Percentiles rank a stretch among this genome's conserved stretches.
Conservation (phyloP, 2,797 vertebrate genomes). For the Alcedo quadribrachys region DNA sequence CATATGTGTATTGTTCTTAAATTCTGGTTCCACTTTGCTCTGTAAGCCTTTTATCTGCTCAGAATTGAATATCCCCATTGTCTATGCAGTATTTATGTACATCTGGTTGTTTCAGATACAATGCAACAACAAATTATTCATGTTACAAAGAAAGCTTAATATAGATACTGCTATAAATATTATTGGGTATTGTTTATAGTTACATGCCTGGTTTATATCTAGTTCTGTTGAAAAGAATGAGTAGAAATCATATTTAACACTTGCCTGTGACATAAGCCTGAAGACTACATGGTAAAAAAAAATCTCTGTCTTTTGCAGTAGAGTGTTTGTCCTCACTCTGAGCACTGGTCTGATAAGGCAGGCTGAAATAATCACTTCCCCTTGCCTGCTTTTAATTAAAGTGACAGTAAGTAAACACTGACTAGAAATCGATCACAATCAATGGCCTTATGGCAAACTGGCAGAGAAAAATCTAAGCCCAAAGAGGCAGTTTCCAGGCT, state of each 20-base stretch:
- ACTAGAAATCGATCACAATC: slow-evolving; percentile 48
- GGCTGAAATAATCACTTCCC: slow-evolving; percentile 42
- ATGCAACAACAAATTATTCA: slow-evolving; percentile 13
- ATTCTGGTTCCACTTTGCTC: neutral
- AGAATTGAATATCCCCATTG: neutral
- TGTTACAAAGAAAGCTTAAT: slow-evolving; percentile 4
- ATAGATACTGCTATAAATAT: slow-evolving; percentile 10
- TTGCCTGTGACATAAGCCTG: slow-evolving; percentile 13
- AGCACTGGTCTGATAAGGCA: slow-evolving; percentile 14
- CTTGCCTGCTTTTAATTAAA: slow-evolving; percentile 54
- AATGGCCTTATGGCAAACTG: neutral
- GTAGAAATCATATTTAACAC: slow-evolving; percentile 28
- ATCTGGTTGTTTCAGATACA: slow-evolving; percentile 24
- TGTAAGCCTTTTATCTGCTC: neutral
- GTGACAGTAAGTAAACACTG: slow-evolving; percentile 31
- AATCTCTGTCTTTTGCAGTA: neutral
- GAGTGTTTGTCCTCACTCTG: slow-evolving; percentile 29
- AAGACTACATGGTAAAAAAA: slow-evolving; percentile 24
- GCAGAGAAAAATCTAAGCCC: neutral
- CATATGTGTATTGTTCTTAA: neutral
- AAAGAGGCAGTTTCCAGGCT: neutral
- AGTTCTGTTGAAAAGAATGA: slow-evolving; percentile 1
- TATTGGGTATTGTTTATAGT: neutral
- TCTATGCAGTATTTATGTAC: neutral
- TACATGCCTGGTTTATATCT: neutral